phyloP scores from a whole-genome alignment of 2,113 vertebrate species.

The Lepus europaeus region DNA sequence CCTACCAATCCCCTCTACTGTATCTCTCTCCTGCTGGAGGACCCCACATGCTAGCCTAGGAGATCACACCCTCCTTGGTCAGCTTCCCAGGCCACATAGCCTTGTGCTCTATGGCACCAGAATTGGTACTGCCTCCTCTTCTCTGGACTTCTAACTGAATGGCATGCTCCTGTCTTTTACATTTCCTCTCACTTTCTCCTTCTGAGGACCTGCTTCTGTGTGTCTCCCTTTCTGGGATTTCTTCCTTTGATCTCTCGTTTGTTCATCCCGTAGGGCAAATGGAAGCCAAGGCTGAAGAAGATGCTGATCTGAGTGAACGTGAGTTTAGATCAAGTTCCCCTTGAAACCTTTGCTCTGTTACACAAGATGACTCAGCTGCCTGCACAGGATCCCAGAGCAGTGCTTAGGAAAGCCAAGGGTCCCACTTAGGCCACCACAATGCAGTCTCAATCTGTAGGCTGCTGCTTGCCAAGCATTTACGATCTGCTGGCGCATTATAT shows the following conservation, averaged over 20 bases:
- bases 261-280: not conserved
- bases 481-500: fast-evolving
- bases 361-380: not conserved
- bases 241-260: not conserved
- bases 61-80: too few relatives aligned
- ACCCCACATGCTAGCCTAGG: not conserved
- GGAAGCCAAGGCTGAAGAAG: not conserved
- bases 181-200: not conserved
- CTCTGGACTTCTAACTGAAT: not conserved
- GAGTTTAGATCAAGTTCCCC: not conserved
- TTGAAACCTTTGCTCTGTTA: not conserved
- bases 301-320: not conserved
- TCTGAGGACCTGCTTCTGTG: not conserved
- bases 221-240: not conserved
- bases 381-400: not conserved
- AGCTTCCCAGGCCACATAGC: fast-evolving
- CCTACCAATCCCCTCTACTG: not conserved
- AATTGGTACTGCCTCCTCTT: not conserved
- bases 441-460: not conserved
- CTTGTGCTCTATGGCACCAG: not conserved
- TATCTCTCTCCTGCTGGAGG: not conserved
- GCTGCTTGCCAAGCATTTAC: not conserved
- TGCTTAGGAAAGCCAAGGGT: not conserved
- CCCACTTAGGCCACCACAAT: not conserved
- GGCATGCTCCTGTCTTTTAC: not conserved